Conservation (phyloP, 2,888 invertebrate genomes). For the Coremacera marginata region DNA sequence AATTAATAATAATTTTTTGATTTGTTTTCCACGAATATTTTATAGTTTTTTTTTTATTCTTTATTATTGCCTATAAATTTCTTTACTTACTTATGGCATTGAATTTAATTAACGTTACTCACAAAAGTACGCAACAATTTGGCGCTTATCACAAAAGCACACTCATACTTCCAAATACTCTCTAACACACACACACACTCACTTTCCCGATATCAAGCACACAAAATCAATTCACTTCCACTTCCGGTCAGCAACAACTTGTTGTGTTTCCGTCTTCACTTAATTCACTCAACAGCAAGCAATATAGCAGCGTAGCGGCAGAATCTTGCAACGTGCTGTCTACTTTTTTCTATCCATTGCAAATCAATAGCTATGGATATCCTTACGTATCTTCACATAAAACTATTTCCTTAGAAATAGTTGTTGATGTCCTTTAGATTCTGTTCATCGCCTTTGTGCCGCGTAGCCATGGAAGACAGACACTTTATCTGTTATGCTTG, state of each 20-base stretch:
- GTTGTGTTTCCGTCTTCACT: constrained; percentile 31
- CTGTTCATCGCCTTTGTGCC: not conserved
- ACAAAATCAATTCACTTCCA: constrained; percentile 1
- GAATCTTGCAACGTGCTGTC: constrained; percentile 14
- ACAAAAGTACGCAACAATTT: not conserved
- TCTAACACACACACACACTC: constrained; percentile 1
- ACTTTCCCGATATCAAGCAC: not conserved
- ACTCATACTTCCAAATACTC: not conserved
- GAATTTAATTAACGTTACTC: too few relatives aligned
- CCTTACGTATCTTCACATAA: not conserved
- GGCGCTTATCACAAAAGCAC: not conserved
- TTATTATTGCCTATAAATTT: too few relatives aligned
- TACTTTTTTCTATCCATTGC: not conserved
- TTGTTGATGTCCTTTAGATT: constrained; percentile 8
- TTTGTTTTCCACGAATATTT: too few relatives aligned
- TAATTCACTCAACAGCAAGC: not conserved
- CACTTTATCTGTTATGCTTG: not conserved
- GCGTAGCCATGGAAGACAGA: not conserved
- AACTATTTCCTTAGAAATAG: constrained; percentile 4
- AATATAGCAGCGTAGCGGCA: not conserved
- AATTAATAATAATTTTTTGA: too few relatives aligned
- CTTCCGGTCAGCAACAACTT: constrained; percentile 40
- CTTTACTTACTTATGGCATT: too few relatives aligned
- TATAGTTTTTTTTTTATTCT: too few relatives aligned
- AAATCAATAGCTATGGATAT: not conserved